Base-by-base conservation (phyloP, 2,888 invertebrate species). In the Bimastos eiseni region DNA sequence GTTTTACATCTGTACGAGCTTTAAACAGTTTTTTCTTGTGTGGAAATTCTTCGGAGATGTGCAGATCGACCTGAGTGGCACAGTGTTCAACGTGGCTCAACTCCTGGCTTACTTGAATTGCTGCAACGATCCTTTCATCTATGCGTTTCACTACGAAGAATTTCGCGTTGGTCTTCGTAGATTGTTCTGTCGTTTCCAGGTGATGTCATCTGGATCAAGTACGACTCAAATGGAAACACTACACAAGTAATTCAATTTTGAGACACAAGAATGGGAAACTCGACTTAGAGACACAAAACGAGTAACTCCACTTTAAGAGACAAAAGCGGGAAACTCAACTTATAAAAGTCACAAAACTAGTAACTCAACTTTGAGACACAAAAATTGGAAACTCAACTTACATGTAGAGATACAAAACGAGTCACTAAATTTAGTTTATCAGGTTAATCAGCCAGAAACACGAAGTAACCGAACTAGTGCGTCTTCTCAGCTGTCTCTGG, bases 111-210 rank as follows among this genome's bases (percentile, higher is more conserved):
- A 86, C 36, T 19, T 37, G 36, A 86, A 86, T 19, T 36, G 86
- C 86, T 86, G 86, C 37, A 86, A 86, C 36, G 86, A 86, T 19
- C 86, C 86, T 4, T 86, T 86, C 86, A 86, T 86, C 86, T 86
- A 86, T 17, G 34, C 86, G 6, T 86, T 86, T 86, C 86, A 86
- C 86, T 86, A 86, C 36, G 86, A 86, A 0, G 86, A 86, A 86
- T 86, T 86, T 37, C 34, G 86, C 5, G 17, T 86, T 17, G 86
- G 86, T 36, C 86, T 86, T 3, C 34, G 86, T 8, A 86, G 4
- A 15, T 37, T 86, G 24, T 86, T 86, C 86, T 86, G 86, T 37
- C 86, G 86, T 17, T 8, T n/a, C n/a, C 30, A n/a, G 70, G 30
- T 70, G 70, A n/a, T 70, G 70, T 11, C n/a, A 0, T n/a, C 70